Evolutionary conservation across 2,888 invertebrate genomes (phyloP).

Genomic region (Chorisops tibialis): DNA sequence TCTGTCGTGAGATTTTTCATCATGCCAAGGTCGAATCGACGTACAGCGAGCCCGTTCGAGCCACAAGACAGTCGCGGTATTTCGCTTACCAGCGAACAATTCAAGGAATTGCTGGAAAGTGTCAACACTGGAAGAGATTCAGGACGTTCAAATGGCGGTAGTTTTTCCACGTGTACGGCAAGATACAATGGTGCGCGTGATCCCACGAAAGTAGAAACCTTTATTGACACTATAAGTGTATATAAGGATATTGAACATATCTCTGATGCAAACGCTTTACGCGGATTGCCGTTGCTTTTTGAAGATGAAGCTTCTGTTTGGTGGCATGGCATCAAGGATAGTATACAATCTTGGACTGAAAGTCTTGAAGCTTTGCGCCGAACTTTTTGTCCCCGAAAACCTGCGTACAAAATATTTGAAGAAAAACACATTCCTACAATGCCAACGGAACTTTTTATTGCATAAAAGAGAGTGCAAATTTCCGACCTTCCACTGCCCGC

Average conservation of each 20-base stretch:
- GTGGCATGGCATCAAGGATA: background rate
- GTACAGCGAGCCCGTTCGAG: too few species aligned
- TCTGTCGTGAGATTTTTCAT: too few species aligned
- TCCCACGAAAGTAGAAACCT: background rate
- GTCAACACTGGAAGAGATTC: background rate
- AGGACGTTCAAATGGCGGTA: background rate
- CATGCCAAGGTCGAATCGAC: too few species aligned
- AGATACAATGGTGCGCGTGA: background rate
- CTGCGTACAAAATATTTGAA: constrained; percentile 32
- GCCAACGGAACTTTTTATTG: constrained; percentile 29
- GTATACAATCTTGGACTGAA: constrained; percentile 9
- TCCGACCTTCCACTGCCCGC: constrained; percentile 19
- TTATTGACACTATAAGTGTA: background rate
- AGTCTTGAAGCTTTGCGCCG: constrained; percentile 26
- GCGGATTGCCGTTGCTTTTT: background rate
- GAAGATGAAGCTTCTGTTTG: background rate
- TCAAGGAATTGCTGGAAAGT: background rate
- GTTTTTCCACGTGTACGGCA: background rate
- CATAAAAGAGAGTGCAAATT: constrained; percentile 30
- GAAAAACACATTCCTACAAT: constrained; percentile 31
- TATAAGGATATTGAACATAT: background rate
- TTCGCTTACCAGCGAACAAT: background rate
- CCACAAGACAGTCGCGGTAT: too few species aligned
- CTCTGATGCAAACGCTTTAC: background rate
- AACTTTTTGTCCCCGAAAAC: constrained; percentile 31